Evolutionary conservation across 2,888 invertebrate genomes (phyloP).

Genomic region (Noctua janthe): DNA sequence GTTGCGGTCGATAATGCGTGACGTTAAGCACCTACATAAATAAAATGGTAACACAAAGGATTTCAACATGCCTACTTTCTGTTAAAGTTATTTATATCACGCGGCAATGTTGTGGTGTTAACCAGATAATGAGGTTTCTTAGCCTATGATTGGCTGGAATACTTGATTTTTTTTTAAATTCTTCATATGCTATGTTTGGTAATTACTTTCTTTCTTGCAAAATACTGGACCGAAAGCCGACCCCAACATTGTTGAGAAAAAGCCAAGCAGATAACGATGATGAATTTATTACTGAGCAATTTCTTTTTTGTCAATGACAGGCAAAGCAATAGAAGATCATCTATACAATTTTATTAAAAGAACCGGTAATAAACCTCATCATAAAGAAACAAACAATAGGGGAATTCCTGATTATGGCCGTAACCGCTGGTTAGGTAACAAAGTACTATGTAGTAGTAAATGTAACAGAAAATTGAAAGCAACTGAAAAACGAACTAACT

Average conservation of each 20-base stretch:
- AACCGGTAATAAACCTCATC: not conserved
- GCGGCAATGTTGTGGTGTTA: not conserved
- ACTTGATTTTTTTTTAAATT: not conserved
- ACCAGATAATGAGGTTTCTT: not conserved
- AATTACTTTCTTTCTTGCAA: not conserved
- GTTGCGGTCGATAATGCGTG: constrained; percentile 57
- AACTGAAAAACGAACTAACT: constrained; percentile 5
- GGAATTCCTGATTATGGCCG: not conserved
- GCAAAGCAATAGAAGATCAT: not conserved
- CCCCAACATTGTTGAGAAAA: not conserved
- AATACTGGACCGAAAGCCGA: not conserved
- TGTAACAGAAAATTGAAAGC: constrained; percentile 5
- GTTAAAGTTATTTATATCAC: constrained; percentile 21
- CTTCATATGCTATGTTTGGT: no score
- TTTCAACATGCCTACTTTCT: constrained; percentile 24
- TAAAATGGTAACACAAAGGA: constrained; percentile 39
- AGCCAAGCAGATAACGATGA: not conserved
- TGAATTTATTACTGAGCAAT: not conserved
- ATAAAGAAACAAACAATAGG: not conserved
- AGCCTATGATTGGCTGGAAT: not conserved
- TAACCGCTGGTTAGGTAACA: not conserved
- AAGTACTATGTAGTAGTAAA: not conserved
- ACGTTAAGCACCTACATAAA: constrained; percentile 48
- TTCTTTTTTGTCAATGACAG: not conserved
- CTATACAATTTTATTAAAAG: not conserved